Evolutionary conservation across 2,113 vertebrate species (phyloP).

Genomic region (Phyllostomus hastatus): DNA sequence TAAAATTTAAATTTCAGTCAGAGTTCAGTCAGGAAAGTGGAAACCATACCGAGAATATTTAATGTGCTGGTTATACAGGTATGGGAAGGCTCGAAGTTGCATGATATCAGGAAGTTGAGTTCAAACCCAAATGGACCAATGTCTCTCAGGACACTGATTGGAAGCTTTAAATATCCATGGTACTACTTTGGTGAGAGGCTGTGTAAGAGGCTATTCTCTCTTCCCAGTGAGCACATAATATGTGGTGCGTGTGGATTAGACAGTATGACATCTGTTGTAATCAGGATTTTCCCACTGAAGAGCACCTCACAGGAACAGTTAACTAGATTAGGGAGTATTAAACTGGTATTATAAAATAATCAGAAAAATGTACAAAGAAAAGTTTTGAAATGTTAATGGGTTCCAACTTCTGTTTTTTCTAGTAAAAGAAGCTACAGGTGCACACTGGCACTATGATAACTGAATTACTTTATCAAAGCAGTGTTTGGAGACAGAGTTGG

Average conservation of each 20-base stretch:
- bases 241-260: neutral
- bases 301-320: neutral
- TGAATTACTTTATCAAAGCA: constrained; percentile 90
- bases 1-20: neutral
- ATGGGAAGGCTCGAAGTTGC: neutral
- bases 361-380: neutral
- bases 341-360: neutral
- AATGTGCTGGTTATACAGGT: neutral
- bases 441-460: neutral
- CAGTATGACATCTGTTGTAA: neutral
- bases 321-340: neutral
- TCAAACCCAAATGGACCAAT: neutral
- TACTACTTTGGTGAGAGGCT: neutral
- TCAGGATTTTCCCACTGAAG: neutral
- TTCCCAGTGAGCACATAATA: neutral
- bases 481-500: constrained; percentile 89
- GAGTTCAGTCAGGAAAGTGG: neutral
- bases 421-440: neutral
- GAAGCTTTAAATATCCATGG: neutral
- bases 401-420: neutral
- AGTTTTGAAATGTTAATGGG: constrained; percentile 43
- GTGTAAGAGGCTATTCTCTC: neutral
- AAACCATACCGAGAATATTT: neutral
- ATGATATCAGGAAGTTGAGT: neutral
- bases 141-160: neutral